Conservation (phyloP, 2,113 vertebrate species). For the Nymphicus hollandicus region DNA sequence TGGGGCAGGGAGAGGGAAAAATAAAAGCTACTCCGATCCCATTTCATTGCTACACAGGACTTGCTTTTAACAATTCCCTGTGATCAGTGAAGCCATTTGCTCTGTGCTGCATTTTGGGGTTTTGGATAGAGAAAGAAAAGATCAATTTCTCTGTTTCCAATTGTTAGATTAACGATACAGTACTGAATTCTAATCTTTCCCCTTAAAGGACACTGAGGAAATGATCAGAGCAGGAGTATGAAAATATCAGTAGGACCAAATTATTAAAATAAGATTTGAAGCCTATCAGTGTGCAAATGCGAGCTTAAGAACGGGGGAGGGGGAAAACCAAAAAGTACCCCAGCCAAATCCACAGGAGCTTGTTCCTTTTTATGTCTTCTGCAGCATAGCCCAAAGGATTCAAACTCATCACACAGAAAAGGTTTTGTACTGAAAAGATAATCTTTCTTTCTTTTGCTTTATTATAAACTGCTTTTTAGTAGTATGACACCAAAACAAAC, state of each 20-base stretch:
- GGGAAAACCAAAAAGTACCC: neutral
- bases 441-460: neutral
- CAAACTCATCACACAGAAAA: neutral
- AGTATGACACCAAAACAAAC: neutral
- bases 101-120: neutral
- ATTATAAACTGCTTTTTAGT: neutral
- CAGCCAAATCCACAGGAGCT: neutral
- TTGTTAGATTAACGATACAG: slow-evolving; percentile 3
- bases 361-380: neutral
- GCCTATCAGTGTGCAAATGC: neutral
- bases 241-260: neutral
- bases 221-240: neutral
- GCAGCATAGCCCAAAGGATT: neutral
- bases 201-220: neutral
- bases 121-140: slow-evolving; percentile 3
- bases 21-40: neutral
- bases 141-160: slow-evolving; percentile 27
- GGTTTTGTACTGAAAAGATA: neutral
- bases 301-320: fast-evolving
- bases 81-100: slow-evolving; percentile 3
- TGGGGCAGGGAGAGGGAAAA: neutral
- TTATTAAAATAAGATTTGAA: slow-evolving; percentile 33
- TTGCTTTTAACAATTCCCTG: slow-evolving; percentile 19
- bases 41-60: slow-evolving; percentile 9
- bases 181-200: neutral